Evolutionary conservation across 2,113 vertebrate genomes (phyloP).

Genomic region (Prochilodus magdalenae): DNA sequence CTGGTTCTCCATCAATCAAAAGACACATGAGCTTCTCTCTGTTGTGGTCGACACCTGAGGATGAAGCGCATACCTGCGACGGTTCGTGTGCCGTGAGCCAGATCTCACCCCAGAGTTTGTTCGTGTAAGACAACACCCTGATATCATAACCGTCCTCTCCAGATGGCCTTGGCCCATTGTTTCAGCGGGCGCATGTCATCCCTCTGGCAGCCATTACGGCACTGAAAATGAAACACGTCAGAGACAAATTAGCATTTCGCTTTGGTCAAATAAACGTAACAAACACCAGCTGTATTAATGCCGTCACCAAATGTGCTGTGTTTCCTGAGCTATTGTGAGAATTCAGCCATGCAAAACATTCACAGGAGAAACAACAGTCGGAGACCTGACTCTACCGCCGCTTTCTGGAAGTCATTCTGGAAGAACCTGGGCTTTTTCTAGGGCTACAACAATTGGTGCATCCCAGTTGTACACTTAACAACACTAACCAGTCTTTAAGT

Average conservation of each 20-base stretch:
- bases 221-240: neutral
- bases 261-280: neutral
- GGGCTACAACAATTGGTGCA: too few species aligned
- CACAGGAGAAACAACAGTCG: neutral
- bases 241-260: neutral
- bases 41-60: constrained; percentile 76
- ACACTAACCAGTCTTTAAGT: too few species aligned
- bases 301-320: neutral
- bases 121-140: constrained; percentile 69
- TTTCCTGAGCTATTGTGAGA: neutral
- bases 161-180: constrained; percentile 61
- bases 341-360: neutral
- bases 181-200: constrained; percentile 39
- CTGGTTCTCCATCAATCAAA: constrained; percentile 66
- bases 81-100: constrained; percentile 63
- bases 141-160: constrained; percentile 68
- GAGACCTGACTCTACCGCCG: neutral
- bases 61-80: constrained; percentile 74
- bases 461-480: too few species aligned
- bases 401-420: too few species aligned
- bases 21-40: constrained; percentile 62
- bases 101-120: constrained; percentile 53
- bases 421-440: too few species aligned
- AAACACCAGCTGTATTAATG: neutral
- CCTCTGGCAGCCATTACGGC: constrained; percentile 35